Evolutionary conservation across 2,797 vertebrate genomes (phyloP).

Genomic region (Potorous gilbertii): DNA sequence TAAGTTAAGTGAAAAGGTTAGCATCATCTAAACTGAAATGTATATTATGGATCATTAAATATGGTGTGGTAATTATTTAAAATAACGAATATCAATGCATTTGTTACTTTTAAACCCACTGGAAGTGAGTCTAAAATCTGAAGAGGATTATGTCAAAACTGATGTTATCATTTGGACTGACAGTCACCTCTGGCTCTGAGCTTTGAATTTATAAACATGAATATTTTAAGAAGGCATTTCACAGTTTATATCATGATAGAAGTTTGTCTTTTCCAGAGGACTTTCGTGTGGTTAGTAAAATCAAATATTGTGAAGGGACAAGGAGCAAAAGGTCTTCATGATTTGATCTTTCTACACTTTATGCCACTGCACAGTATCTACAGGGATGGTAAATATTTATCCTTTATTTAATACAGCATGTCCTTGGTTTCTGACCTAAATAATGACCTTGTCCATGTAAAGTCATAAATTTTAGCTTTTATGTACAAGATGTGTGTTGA

Average conservation of each 20-base stretch:
- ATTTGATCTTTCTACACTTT: background rate
- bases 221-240: background rate
- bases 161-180: background rate
- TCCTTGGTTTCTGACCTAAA: background rate
- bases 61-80: background rate
- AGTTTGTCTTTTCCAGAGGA: background rate
- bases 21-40: slow-evolving; percentile 4
- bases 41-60: background rate
- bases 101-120: slow-evolving; percentile 1
- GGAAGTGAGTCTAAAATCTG: background rate
- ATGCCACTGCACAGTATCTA: background rate
- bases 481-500: background rate
- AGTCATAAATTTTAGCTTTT: slow-evolving; percentile 1
- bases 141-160: background rate
- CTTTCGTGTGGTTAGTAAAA: background rate
- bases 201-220: background rate
- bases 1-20: background rate
- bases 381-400: background rate
- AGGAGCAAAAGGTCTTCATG: background rate
- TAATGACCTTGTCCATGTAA: background rate
- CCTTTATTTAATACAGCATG: background rate
- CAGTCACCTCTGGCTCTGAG: slow-evolving; percentile 7
- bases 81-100: background rate
- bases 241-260: background rate
- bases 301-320: background rate